Base-by-base conservation (phyloP, 2,888 invertebrate genomes). In the Drosophila quinaria region DNA sequence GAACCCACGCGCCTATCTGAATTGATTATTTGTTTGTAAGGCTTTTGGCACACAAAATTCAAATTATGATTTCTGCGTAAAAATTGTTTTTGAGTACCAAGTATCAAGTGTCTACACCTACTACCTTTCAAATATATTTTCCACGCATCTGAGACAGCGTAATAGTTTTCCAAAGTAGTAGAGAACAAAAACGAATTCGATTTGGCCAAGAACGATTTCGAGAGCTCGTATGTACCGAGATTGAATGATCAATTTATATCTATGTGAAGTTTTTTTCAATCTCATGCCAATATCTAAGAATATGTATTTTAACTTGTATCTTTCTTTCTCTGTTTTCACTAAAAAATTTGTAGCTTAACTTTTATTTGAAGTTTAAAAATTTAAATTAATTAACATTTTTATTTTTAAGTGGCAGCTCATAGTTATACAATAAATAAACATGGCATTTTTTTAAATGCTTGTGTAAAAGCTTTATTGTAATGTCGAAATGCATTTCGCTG, bases 11-110 rank as follows among this genome's bases (percentile, higher is more conserved):
- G 22, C 29, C 33, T 17, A 31, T 35, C 63, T 67, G 78, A 81
- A 81, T 81, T 86, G 86, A 82, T 82, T 81, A 77, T 74, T 60
- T 68, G 44, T 66, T 61, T 74, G 73, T 83, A 11, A 58, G 62
- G 59, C 59, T 74, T 81, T 71, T 59, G 74, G 78, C 58, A 71
- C 71, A 63, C 56, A 74, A 83, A 78, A 71, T 72, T 80, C 69
- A 80, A 80, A 77, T 77, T 77, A 77, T 63, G 65, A 56, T 74
- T 62, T 70, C 62, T 13, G 37, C n/a, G n/a, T n/a, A n/a, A 37
- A n/a, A 11, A n/a, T 37, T n/a, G 5, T n/a, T n/a, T 37, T 37
- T n/a, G n/a, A n/a, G n/a, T 37, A n/a, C 35, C n/a, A 35, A 35
- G n/a, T 35, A 35, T 35, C 13, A 35, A 35, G 33, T 35, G 11